Conservation (phyloP, 2,888 invertebrate species). For the Busseola fusca region DNA sequence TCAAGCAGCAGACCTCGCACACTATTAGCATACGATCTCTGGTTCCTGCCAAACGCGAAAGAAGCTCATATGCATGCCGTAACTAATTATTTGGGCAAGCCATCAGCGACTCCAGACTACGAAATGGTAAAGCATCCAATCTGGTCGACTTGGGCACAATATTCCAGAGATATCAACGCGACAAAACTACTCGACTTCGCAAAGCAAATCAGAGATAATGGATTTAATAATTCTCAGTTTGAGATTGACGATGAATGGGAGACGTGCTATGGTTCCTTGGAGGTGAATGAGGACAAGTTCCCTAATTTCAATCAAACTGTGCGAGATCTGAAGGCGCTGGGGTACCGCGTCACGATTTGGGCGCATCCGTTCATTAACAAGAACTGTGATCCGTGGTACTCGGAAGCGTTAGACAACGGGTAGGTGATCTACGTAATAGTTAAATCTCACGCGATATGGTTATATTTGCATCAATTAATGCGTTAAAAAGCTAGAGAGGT, state of each 20-base stretch:
- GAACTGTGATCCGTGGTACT: slow-evolving; percentile 90
- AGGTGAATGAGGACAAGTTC: slow-evolving; percentile 92
- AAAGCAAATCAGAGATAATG: slow-evolving; percentile 89
- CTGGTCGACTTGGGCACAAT: slow-evolving; percentile 96
- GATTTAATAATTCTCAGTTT: slow-evolving; percentile 92
- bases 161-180: slow-evolving; percentile 90
- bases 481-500: not conserved
- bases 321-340: slow-evolving; percentile 89
- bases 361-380: slow-evolving; percentile 95
- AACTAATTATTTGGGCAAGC: slow-evolving; percentile 90
- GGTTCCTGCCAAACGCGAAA: slow-evolving; percentile 89
- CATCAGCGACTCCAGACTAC: slow-evolving; percentile 90
- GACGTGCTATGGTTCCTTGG: slow-evolving; percentile 94
- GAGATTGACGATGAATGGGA: slow-evolving; percentile 98
- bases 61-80: slow-evolving; percentile 91
- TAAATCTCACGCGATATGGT: too few species aligned
- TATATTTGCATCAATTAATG: not conserved
- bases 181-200: slow-evolving; percentile 90
- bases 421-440: slow-evolving; percentile 69
- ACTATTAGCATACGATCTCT: slow-evolving; percentile 89
- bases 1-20: slow-evolving; percentile 75
- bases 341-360: slow-evolving; percentile 94
- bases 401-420: slow-evolving; percentile 88
- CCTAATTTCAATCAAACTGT: slow-evolving; percentile 91
- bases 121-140: slow-evolving; percentile 93